Percentiles rank a stretch among this genome's conserved stretches.
Conservation (phyloP, 1,140 invertebrate genomes). For the Matsumurasca onukii region DNA sequence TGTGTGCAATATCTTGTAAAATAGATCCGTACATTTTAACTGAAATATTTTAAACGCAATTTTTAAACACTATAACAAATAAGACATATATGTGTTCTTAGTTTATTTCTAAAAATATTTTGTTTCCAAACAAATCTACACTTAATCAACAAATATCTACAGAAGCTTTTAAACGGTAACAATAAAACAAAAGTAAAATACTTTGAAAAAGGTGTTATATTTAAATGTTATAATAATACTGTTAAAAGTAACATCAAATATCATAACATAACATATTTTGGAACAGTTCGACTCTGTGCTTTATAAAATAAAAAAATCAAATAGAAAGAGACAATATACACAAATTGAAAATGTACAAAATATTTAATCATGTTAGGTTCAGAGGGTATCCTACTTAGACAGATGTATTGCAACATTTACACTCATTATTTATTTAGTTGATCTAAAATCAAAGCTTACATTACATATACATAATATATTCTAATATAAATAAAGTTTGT, state of each 20-base stretch:
- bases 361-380: slow-evolving; percentile 10
- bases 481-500: slow-evolving; percentile 27
- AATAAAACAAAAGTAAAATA: too few species aligned
- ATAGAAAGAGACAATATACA: slow-evolving; percentile 19
- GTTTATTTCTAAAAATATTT: too few species aligned
- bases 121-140: too few species aligned
- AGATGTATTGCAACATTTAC: slow-evolving; percentile 18
- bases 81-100: too few species aligned
- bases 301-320: slow-evolving; percentile 7
- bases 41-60: too few species aligned
- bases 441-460: slow-evolving; percentile 21
- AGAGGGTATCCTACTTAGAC: slow-evolving; percentile 11
- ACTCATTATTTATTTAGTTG: slow-evolving; percentile 13
- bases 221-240: slow-evolving; percentile 13
- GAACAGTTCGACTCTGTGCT: slow-evolving; percentile 8
- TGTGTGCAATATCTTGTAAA: too few species aligned
- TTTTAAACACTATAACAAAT: too few species aligned
- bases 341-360: slow-evolving; percentile 22
- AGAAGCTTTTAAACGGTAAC: too few species aligned
- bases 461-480: too few species aligned
- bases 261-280: slow-evolving; percentile 17
- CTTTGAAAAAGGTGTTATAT: slow-evolving; percentile 16
- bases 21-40: too few species aligned
- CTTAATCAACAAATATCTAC: too few species aligned
- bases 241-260: background rate